Evolutionary conservation across 2,113 vertebrate species (phyloP).

Genomic region (Centropus bengalensis): DNA sequence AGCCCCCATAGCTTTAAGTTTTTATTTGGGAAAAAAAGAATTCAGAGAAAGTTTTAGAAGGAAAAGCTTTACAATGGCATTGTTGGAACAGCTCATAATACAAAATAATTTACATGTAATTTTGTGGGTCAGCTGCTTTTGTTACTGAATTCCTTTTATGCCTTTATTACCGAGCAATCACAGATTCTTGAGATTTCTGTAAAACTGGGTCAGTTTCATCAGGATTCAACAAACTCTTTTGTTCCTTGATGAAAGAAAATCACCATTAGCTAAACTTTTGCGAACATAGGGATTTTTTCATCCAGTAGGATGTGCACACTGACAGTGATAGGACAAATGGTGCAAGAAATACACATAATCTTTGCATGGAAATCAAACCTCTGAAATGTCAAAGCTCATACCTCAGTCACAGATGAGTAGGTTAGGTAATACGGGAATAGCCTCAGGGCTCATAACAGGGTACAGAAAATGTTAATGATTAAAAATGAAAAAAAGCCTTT

Average conservation of each 20-base stretch:
- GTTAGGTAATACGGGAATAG: not conserved
- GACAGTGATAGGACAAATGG: not conserved
- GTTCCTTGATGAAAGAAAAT: not conserved
- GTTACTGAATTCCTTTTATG: not conserved
- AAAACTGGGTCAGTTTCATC: not conserved
- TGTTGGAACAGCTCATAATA: not conserved
- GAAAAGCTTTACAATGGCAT: not conserved
- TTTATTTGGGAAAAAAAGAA: not conserved
- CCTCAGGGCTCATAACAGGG: not conserved
- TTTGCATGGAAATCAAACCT: not conserved
- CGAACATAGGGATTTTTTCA: not conserved
- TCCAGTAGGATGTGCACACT: not conserved
- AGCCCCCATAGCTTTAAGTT: not conserved
- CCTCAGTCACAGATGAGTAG: not conserved
- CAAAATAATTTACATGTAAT: not conserved
- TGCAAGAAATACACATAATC: not conserved
- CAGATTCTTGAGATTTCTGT: not conserved
- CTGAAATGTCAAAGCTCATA: not conserved
- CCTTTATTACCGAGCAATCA: not conserved
- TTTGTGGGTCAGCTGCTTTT: not conserved
- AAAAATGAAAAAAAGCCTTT: not conserved
- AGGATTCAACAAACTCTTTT: not conserved
- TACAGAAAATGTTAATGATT: not conserved
- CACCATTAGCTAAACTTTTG: not conserved
- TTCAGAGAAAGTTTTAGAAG: not conserved